phyloP scores from a whole-genome alignment of 2,797 vertebrate genomes.

The Buceros bicornis region DNA sequence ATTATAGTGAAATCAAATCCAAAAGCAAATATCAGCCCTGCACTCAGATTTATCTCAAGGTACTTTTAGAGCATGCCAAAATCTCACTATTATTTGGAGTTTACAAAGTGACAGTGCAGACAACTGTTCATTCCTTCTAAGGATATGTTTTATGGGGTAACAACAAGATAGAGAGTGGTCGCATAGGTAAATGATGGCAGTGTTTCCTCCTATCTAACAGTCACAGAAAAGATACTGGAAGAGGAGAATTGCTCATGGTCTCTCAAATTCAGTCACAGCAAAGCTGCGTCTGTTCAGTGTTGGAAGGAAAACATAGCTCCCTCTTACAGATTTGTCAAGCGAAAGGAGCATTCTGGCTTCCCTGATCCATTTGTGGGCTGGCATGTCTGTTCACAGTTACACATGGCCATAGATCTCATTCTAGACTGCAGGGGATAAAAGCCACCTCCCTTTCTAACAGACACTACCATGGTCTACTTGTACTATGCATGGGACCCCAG shows the following conservation, averaged over 20 bases:
- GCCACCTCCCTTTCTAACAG: background rate
- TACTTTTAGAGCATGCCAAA: background rate
- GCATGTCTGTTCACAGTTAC: background rate
- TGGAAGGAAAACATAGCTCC: background rate
- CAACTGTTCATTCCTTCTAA: constrained; percentile 31
- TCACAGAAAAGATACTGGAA: background rate
- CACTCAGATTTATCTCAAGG: constrained; percentile 34
- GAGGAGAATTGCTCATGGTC: background rate
- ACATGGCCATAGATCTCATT: background rate
- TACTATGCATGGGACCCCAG: background rate
- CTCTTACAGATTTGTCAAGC: background rate
- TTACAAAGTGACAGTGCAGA: constrained; percentile 18
- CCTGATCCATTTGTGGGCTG: background rate
- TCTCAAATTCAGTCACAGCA: background rate
- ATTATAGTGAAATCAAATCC: constrained; percentile 15
- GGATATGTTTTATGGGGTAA: constrained; percentile 14
- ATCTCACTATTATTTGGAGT: constrained; percentile 59
- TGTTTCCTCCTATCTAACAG: background rate
- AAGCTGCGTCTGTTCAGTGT: background rate
- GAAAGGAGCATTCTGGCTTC: background rate
- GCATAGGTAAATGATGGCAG: constrained; percentile 26
- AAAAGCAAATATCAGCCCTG: constrained; percentile 23
- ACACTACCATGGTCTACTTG: background rate
- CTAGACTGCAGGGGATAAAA: background rate
- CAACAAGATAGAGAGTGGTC: background rate